Conservation (phyloP, 2,797 vertebrate species). For the Anabacerthia variegaticeps region DNA sequence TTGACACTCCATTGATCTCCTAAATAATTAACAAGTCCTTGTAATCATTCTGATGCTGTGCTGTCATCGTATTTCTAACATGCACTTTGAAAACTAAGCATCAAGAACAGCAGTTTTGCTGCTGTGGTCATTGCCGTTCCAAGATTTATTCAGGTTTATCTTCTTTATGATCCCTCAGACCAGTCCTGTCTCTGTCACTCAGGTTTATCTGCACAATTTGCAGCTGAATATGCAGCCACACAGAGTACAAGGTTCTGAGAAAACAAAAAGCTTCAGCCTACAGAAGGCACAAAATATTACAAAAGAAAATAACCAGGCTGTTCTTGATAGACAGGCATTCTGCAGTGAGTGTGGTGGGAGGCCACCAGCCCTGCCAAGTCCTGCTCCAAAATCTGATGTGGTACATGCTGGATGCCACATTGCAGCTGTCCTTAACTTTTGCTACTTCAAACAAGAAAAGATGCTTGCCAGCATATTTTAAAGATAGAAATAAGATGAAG, state of each 20-base stretch:
- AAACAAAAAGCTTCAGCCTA: background rate
- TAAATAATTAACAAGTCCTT: slow-evolving; percentile 43
- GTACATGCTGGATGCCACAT: background rate
- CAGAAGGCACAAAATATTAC: background rate
- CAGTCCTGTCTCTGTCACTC: background rate
- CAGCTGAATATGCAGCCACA: background rate
- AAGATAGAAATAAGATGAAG: background rate
- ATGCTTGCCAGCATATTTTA: background rate
- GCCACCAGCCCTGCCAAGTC: background rate
- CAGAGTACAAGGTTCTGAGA: background rate
- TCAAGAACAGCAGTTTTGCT: background rate
- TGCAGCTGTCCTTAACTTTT: background rate
- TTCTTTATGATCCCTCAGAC: background rate
- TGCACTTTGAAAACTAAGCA: background rate
- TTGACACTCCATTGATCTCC: slow-evolving; percentile 5
- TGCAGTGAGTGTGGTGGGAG: background rate
- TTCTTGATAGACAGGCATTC: background rate
- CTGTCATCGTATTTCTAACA: background rate
- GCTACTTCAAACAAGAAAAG: background rate
- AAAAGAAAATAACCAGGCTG: background rate
- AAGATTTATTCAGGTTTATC: background rate
- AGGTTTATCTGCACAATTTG: background rate
- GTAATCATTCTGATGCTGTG: background rate
- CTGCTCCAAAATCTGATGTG: background rate
- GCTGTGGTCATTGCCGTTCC: background rate